Percentiles rank a stretch among this genome's conserved stretches.
phyloP scores from a whole-genome alignment of 2,888 invertebrate genomes.

The Drosophila colorata region DNA sequence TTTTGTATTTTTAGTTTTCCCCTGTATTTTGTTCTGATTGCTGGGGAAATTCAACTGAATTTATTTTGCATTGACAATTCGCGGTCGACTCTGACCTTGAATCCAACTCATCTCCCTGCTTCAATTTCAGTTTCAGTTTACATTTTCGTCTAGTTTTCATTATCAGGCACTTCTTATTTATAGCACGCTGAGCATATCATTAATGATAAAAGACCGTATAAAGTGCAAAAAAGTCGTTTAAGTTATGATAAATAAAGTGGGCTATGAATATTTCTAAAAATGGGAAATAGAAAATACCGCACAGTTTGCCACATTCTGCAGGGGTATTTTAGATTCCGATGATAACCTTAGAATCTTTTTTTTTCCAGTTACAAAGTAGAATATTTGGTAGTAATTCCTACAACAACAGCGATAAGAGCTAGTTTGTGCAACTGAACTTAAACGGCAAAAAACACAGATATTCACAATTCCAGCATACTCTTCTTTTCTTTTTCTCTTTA shows the following conservation, averaged over 20 bases:
- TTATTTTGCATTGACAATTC: constrained; percentile 58
- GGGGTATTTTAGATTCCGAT: too few species aligned
- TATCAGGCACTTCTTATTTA: constrained; percentile 52
- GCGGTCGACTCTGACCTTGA: constrained; percentile 21
- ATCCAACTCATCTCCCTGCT: constrained; percentile 7
- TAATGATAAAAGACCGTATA: constrained; percentile 47
- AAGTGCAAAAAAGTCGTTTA: constrained; percentile 10
- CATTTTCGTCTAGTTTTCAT: constrained; percentile 1
- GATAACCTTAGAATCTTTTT: too few species aligned
- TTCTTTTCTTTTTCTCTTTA: neutral
- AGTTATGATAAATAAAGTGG: constrained; percentile 52
- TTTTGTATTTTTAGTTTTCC: constrained; percentile 4
- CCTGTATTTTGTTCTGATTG: constrained; percentile 15
- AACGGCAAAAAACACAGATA: too few species aligned
- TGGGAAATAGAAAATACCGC: too few species aligned
- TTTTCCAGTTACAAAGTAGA: too few species aligned
- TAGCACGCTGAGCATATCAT: constrained; percentile 56
- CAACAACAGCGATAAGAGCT: too few species aligned
- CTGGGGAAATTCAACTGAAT: constrained; percentile 54
- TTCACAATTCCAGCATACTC: neutral
- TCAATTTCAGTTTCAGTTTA: neutral
- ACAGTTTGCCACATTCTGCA: too few species aligned
- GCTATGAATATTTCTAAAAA: too few species aligned
- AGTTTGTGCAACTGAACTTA: too few species aligned
- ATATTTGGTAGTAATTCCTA: too few species aligned